A percentile compares a stretch with the other conserved stretches of the same genome.
phyloP scores from a whole-genome alignment of 2,888 invertebrate genomes.

The Diploptera punctata region DNA sequence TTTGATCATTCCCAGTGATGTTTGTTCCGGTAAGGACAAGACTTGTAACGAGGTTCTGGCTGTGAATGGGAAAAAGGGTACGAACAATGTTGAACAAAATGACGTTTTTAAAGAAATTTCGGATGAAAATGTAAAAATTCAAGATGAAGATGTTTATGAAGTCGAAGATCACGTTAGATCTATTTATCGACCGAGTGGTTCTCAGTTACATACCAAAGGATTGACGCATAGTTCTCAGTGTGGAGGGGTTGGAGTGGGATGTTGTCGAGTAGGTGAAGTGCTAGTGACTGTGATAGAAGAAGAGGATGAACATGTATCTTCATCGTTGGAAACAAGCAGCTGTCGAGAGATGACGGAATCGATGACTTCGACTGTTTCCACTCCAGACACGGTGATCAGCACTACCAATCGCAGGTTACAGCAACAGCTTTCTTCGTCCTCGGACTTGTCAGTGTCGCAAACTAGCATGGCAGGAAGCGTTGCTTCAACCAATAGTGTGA shows the following conservation, averaged over 20 bases:
- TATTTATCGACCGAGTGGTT: neutral
- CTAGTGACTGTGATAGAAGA: slow-evolving; percentile 65
- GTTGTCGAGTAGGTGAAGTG: slow-evolving; percentile 28
- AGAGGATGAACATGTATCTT: slow-evolving; percentile 58
- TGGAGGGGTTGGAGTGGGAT: neutral
- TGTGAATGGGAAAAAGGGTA: neutral
- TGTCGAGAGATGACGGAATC: slow-evolving; percentile 64
- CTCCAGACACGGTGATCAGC: slow-evolving; percentile 74
- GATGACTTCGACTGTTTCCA: slow-evolving; percentile 70
- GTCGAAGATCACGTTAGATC: neutral
- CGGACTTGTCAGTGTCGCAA: slow-evolving; percentile 11
- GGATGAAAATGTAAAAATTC: neutral
- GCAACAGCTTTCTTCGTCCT: slow-evolving; percentile 2
- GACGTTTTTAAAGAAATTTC: neutral
- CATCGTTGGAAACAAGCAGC: slow-evolving; percentile 50
- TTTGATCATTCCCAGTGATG: no score
- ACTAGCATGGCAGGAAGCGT: neutral
- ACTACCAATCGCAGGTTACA: slow-evolving; percentile 41
- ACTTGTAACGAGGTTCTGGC: neutral
- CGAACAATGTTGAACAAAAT: neutral
- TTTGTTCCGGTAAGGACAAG: neutral
- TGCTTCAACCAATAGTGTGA: slow-evolving; percentile 52
- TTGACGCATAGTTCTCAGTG: slow-evolving; percentile 5
- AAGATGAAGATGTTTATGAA: neutral
- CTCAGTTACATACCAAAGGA: neutral